phyloP scores from a whole-genome alignment of 2,888 invertebrate genomes.

The Ctenicera cuprea region DNA sequence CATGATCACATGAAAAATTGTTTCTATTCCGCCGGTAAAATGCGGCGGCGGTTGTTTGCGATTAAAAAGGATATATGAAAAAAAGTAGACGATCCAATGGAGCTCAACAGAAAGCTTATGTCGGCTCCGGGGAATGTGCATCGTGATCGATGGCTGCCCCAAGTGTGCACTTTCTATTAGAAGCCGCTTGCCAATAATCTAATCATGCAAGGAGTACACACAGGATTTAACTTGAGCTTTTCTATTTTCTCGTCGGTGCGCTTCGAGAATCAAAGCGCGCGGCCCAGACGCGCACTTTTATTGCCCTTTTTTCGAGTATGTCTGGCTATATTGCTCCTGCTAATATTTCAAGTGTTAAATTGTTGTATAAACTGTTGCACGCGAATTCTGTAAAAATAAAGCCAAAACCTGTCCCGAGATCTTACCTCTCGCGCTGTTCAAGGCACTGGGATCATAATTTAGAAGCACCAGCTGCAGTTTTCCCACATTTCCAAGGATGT shows the following conservation, averaged over 20 bases:
- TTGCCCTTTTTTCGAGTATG: slow-evolving; percentile 47
- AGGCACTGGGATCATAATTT: slow-evolving; percentile 42
- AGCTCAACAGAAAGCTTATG: slow-evolving; percentile 25
- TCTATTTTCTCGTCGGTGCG: slow-evolving; percentile 53
- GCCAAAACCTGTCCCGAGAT: slow-evolving; percentile 35
- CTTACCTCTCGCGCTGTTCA: slow-evolving; percentile 19
- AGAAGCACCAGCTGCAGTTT: slow-evolving; percentile 43
- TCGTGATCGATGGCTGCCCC: slow-evolving; percentile 63
- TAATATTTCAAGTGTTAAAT: slow-evolving; percentile 44
- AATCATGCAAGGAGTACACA: slow-evolving; percentile 62
- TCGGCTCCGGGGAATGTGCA: slow-evolving; percentile 55
- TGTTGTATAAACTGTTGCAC: slow-evolving; percentile 44
- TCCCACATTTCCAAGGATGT: slow-evolving; percentile 47
- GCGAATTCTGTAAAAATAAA: slow-evolving; percentile 38
- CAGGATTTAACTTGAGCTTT: slow-evolving; percentile 56
- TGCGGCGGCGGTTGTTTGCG: slow-evolving; percentile 5
- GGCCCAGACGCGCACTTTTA: slow-evolving; percentile 59
- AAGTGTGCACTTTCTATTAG: slow-evolving; percentile 66
- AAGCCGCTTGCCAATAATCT: slow-evolving; percentile 64
- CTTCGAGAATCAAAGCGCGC: slow-evolving; percentile 59
- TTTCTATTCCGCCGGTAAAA: too few species aligned
- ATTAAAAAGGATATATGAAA: slow-evolving; percentile 1
- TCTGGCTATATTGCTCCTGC: slow-evolving; percentile 30
- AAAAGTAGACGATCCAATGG: background rate
- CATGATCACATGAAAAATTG: too few species aligned